Evolutionary conservation across 2,888 invertebrate genomes (phyloP).

Genomic region (Erebia palarica): DNA sequence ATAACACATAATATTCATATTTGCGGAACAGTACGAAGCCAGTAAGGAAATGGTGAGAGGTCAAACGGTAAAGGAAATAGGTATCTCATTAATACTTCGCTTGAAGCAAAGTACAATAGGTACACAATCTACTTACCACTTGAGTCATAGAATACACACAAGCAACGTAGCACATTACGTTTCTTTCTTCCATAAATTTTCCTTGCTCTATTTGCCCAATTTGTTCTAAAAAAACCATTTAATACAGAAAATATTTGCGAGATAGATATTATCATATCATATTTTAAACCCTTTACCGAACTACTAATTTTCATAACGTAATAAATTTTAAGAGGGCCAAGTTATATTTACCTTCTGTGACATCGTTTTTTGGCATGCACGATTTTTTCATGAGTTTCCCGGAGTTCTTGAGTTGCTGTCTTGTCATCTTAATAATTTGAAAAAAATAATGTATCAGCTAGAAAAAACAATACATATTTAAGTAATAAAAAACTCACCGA

Average conservation of each 20-base stretch:
- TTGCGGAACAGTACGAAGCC: no score
- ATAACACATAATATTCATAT: no score
- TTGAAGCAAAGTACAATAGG: not conserved
- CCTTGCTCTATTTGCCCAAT: constrained; percentile 70
- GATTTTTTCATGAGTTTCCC: constrained; percentile 84
- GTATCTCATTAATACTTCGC: no score
- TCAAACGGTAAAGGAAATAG: no score
- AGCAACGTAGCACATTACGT: constrained; percentile 74
- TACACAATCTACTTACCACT: constrained; percentile 54
- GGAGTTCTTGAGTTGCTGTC: constrained; percentile 84
- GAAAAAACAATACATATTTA: constrained; percentile 7
- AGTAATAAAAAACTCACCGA: constrained; percentile 25
- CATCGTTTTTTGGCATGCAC: constrained; percentile 84
- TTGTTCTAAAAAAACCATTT: constrained; percentile 54
- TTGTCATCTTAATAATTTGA: constrained; percentile 62
- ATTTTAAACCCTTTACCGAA: no score
- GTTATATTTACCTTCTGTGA: constrained; percentile 74
- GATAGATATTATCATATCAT: no score
- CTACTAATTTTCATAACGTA: no score
- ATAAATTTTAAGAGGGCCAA: not conserved
- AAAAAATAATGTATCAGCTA: not conserved
- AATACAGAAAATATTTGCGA: not conserved
- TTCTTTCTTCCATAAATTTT: constrained; percentile 66
- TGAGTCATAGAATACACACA: constrained; percentile 69
- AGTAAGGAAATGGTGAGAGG: no score